Evolutionary conservation across 2,888 invertebrate species (phyloP).

Genomic region (Lamellibrachia satsuma): DNA sequence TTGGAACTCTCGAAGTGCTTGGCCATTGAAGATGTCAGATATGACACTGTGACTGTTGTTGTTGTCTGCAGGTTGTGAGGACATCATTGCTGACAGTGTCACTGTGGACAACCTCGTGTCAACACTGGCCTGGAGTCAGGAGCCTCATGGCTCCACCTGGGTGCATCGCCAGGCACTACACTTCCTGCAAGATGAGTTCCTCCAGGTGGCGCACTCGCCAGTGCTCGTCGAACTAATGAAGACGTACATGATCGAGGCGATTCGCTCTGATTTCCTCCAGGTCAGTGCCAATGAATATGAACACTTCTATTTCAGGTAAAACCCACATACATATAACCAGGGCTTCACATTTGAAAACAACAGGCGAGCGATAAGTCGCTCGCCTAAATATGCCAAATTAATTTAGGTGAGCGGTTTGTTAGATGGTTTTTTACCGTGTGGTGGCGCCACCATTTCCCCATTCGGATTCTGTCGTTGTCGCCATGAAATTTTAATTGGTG

Average conservation of each 20-base stretch:
- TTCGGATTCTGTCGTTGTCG: too few species aligned
- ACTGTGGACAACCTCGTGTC: constrained; percentile 83
- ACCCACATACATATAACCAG: too few species aligned
- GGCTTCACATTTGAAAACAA: too few species aligned
- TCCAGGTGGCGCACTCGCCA: constrained; percentile 70
- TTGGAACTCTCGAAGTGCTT: too few species aligned
- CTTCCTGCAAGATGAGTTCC: constrained; percentile 91
- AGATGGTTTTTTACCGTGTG: too few species aligned
- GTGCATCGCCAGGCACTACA: constrained; percentile 89
- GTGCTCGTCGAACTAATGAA: constrained; percentile 82
- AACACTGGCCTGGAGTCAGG: constrained; percentile 86
- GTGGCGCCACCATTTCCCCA: too few species aligned
- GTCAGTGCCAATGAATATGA: constrained; percentile 47
- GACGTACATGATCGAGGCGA: constrained; percentile 77
- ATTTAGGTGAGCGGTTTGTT: too few species aligned
- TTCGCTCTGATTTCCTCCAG: constrained; percentile 78
- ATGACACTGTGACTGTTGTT: not conserved
- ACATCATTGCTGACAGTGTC: constrained; percentile 87
- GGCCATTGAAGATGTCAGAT: too few species aligned
- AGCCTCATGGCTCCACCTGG: constrained; percentile 92
- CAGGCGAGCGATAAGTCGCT: too few species aligned
- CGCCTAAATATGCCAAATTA: too few species aligned
- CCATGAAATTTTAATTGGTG: too few species aligned
- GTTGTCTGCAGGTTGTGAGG: constrained; percentile 79
- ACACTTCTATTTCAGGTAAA: too few species aligned